Conservation (phyloP, 2,797 vertebrate species). For the Megalops cyprinoides region DNA sequence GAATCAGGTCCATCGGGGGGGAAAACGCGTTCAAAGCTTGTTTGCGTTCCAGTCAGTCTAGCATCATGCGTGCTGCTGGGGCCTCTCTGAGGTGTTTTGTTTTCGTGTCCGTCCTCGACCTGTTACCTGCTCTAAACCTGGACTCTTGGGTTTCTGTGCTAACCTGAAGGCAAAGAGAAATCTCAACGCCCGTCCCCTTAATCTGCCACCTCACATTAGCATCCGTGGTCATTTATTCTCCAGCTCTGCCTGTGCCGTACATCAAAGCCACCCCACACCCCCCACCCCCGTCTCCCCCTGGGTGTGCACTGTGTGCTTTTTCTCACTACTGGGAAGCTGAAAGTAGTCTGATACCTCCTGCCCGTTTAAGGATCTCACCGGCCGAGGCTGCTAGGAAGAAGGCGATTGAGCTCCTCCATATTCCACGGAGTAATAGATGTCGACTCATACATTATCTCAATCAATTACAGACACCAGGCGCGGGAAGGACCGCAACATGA, state of each 20-base stretch:
- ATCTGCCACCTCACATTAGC: background rate
- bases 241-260: background rate
- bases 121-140: background rate
- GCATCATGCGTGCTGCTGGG: background rate
- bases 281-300: background rate
- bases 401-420: background rate
- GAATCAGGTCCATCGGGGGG: background rate
- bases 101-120: background rate
- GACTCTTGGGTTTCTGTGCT: background rate
- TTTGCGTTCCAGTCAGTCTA: background rate
- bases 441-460: slow-evolving; percentile 40
- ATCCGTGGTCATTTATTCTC: background rate
- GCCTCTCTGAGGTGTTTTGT: background rate
- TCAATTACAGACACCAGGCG: slow-evolving; percentile 36
- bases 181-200: background rate
- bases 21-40: background rate
- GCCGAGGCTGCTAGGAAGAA: background rate
- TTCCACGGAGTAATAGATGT: slow-evolving; percentile 37
- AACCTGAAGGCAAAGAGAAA: background rate
- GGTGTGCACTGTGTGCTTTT: background rate
- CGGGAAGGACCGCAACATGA: slow-evolving; percentile 10
- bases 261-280: background rate
- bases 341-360: background rate
- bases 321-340: background rate
- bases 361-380: background rate